Evolutionary conservation across 2,797 vertebrate genomes (phyloP).

Genomic region (Tangara arthus): DNA sequence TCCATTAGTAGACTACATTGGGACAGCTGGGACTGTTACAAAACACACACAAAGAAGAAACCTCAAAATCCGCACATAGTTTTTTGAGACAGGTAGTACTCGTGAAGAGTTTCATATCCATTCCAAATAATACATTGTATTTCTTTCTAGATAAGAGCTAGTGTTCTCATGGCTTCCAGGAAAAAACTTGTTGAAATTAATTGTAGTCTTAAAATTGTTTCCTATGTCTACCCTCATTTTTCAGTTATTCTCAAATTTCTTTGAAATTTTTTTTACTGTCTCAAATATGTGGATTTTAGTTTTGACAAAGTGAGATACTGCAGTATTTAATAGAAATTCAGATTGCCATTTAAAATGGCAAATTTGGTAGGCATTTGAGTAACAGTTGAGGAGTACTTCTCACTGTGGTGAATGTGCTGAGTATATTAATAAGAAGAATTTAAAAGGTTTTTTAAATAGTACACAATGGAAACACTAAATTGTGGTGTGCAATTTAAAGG

Average conservation of each 20-base stretch:
- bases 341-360: not conserved
- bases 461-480: not conserved
- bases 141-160: not conserved
- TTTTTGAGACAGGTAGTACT: not conserved
- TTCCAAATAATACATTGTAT: not conserved
- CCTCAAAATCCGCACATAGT: not conserved
- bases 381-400: not conserved
- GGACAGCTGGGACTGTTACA: not conserved
- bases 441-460: not conserved
- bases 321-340: not conserved
- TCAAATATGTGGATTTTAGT: not conserved
- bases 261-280: not conserved
- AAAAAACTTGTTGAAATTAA: not conserved
- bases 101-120: not conserved
- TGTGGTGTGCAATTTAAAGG: not conserved
- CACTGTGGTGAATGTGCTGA: not conserved
- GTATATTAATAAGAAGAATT: not conserved
- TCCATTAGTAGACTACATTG: not conserved
- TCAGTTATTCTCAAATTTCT: not conserved
- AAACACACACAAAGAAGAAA: not conserved
- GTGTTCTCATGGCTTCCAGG: not conserved
- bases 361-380: not conserved
- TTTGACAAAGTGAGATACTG: not conserved
- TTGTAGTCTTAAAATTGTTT: not conserved
- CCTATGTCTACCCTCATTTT: fast-evolving